Evolutionary conservation across 2,888 invertebrate species (phyloP).

Genomic region (Andricus curvator): DNA sequence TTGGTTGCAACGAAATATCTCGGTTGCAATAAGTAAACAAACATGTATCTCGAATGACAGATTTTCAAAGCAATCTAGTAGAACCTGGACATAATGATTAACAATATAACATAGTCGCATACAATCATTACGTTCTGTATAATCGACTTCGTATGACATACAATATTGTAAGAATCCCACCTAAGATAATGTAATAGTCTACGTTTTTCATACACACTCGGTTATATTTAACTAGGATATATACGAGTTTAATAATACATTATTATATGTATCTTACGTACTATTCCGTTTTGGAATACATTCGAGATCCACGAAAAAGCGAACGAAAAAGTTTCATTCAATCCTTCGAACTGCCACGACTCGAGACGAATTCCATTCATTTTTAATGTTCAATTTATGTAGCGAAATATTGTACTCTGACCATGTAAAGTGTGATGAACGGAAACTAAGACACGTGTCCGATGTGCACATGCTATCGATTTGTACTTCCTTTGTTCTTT

Average conservation of each 20-base stretch:
- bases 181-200: slow-evolving; percentile 74
- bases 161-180: slow-evolving; percentile 72
- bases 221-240: slow-evolving; percentile 70
- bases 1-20: slow-evolving; percentile 50
- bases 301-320: slow-evolving; percentile 47
- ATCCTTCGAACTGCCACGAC: slow-evolving; percentile 71
- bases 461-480: slow-evolving; percentile 36
- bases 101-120: slow-evolving; percentile 63
- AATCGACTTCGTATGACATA: slow-evolving; percentile 47
- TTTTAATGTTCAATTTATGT: slow-evolving; percentile 48
- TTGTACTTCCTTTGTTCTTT: slow-evolving; percentile 27
- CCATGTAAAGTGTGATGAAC: slow-evolving; percentile 29
- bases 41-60: slow-evolving; percentile 27
- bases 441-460: slow-evolving; percentile 35
- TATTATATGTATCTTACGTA: slow-evolving; percentile 64
- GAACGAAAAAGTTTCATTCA: slow-evolving; percentile 58
- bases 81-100: slow-evolving; percentile 63
- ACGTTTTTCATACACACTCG: slow-evolving; percentile 75
- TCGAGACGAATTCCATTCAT: slow-evolving; percentile 67
- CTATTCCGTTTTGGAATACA: slow-evolving; percentile 53
- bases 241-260: slow-evolving; percentile 55
- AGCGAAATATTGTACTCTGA: slow-evolving; percentile 32
- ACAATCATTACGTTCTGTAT: slow-evolving; percentile 58
- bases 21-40: neutral
- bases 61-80: slow-evolving; percentile 69